Base-by-base conservation (phyloP, 1,140 invertebrate genomes). In the Tetragonula clypearis region DNA sequence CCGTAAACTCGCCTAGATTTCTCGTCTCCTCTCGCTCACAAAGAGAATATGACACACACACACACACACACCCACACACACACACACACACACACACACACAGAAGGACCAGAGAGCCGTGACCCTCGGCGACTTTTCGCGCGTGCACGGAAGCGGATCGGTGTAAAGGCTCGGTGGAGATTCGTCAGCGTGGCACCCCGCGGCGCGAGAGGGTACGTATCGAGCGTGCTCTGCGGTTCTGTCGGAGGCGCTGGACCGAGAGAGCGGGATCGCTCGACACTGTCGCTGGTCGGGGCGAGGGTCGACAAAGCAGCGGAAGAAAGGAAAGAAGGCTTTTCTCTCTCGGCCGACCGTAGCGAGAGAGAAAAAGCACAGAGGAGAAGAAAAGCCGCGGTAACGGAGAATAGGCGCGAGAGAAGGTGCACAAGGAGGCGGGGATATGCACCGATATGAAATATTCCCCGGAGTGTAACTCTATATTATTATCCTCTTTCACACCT, bases 401-500 rank as follows among this genome's bases (percentile, higher is more conserved):
- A 55, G 26, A 79, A 87, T 83, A 86, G 89, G 82, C 85, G 78
- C 82, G 80, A 71, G 76, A 77, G 76, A 72, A 73, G 77, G 77
- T 85, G 83, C 77, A 79, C 66, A 79, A 80, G 78, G 53, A 73
- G 84, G 79, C 71, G 60, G 79, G 71, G 81, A 90, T 49, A 49
- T 76, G 78, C 83, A 86, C 58, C 88, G 86, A 91, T 91, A 91
- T 90, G 90, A 93, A 93, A 94, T 92, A 92, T 92, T 91, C 90
- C 85, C 90, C 84, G 90, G 83, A 84, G 84, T 90, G 94, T 94
- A 95, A 94, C 94, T 94, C 92, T 94, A 95, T 95, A 95, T 95
- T 94, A 94, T 95, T 94, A 94, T 94, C 94, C 93, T 93, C 93
- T 94, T 95, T 95, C 94, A 95, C 94, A 95, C 94, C 92, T 95